A percentile compares a stretch with the other conserved stretches of the same genome.
phyloP scores from a whole-genome alignment of 2,888 invertebrate genomes.

The Gonocerus acuteangulatus region DNA sequence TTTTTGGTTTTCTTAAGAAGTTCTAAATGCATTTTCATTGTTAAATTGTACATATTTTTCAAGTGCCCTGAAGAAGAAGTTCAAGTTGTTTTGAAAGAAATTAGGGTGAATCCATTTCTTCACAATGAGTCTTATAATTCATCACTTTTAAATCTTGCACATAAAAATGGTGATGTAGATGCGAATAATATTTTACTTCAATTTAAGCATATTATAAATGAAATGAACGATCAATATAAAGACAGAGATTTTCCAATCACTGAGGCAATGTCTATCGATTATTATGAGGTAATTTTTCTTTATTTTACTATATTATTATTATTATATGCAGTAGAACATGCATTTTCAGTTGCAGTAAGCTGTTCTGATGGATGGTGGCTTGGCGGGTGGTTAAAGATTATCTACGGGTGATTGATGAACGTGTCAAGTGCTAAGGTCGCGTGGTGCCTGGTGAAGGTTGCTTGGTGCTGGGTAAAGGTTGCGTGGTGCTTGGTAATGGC shows the following conservation, averaged over 20 bases:
- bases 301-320: no score
- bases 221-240: neutral
- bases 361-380: no score
- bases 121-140: neutral
- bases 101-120: neutral
- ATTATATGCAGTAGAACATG: no score
- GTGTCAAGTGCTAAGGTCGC: no score
- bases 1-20: no score
- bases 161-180: neutral
- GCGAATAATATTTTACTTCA: neutral
- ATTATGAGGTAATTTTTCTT: neutral
- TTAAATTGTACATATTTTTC: neutral
- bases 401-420: no score
- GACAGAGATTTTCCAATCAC: neutral
- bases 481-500: no score
- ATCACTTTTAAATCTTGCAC: neutral
- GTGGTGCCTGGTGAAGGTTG: no score
- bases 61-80: neutral
- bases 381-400: no score
- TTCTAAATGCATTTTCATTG: no score
- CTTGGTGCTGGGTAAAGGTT: no score
- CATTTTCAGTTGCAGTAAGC: no score
- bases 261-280: neutral
- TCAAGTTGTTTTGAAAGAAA: neutral
- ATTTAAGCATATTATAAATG: neutral